phyloP scores from a whole-genome alignment of 2,797 vertebrate genomes.

The Labeo calbasu region DNA sequence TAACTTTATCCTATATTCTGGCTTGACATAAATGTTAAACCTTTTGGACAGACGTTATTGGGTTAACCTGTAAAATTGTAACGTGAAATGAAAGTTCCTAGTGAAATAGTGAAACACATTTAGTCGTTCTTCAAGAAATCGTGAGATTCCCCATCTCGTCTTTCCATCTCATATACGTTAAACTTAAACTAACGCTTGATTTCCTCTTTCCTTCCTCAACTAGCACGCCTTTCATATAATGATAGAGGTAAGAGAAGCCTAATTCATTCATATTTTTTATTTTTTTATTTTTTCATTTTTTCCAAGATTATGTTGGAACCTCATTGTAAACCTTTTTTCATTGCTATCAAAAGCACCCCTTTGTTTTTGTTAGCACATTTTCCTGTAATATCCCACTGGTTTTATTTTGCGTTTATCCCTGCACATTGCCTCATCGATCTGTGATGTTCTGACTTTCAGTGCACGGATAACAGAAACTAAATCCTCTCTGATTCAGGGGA shows the following conservation, averaged over 20 bases:
- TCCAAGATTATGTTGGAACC: constrained; percentile 27
- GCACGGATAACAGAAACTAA: constrained; percentile 60
- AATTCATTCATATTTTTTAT: constrained; percentile 61
- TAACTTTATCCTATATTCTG: background rate
- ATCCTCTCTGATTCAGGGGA: constrained; percentile 53
- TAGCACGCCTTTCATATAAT: constrained; percentile 98
- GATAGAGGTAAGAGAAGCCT: constrained; percentile 93
- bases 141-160: constrained; percentile 58
- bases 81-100: background rate
- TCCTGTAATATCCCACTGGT: constrained; percentile 38
- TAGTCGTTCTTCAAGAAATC: constrained; percentile 54
- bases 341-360: constrained; percentile 30
- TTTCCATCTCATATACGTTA: constrained; percentile 74
- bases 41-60: background rate
- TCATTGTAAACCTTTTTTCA: constrained; percentile 29
- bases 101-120: constrained; percentile 33
- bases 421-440: constrained; percentile 45
- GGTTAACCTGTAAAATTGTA: background rate
- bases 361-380: constrained; percentile 43
- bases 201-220: constrained; percentile 83
- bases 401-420: constrained; percentile 53
- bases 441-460: constrained; percentile 51
- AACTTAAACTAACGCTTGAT: constrained; percentile 79
- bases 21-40: background rate
- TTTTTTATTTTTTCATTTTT: background rate